Evolutionary conservation across 1,140 invertebrate genomes (phyloP).

Genomic region (Pseudachorutes palmiensis): DNA sequence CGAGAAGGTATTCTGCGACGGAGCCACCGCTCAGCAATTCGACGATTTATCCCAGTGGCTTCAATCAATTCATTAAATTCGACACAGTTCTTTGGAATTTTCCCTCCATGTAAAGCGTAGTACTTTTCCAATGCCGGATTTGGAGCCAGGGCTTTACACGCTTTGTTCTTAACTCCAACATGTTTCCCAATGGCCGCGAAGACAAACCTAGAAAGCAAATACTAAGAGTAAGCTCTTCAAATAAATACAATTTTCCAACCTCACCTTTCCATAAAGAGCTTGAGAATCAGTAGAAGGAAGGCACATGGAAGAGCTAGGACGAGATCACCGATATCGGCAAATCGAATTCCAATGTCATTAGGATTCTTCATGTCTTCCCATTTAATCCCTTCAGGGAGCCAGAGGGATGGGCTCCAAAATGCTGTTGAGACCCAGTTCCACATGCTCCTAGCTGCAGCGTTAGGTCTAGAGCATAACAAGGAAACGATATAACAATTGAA

Average conservation of each 20-base stretch:
- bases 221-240: background rate
- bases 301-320: constrained; percentile 70
- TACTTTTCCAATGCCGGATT: constrained; percentile 65
- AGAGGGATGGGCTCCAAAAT: constrained; percentile 77
- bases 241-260: background rate
- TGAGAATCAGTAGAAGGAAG: constrained; percentile 59
- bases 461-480: too few relatives aligned
- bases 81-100: constrained; percentile 59
- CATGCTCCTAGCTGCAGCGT: too few relatives aligned
- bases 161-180: constrained; percentile 62
- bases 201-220: constrained; percentile 41
- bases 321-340: constrained; percentile 74
- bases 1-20: constrained; percentile 68
- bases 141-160: constrained; percentile 37
- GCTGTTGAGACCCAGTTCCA: too few relatives aligned
- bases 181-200: constrained; percentile 66
- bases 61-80: constrained; percentile 62
- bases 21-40: constrained; percentile 84
- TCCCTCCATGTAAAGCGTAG: constrained; percentile 58
- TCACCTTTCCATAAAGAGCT: constrained; percentile 75
- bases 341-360: constrained; percentile 59
- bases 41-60: constrained; percentile 73
- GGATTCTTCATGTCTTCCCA: constrained; percentile 70
- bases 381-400: constrained; percentile 80
- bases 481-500: too few relatives aligned